These are phyloP conservation scores for Patagioenas fasciata DNA, from an alignment of 2,113 vertebrate species.

Conservation along the genomic window DNA sequence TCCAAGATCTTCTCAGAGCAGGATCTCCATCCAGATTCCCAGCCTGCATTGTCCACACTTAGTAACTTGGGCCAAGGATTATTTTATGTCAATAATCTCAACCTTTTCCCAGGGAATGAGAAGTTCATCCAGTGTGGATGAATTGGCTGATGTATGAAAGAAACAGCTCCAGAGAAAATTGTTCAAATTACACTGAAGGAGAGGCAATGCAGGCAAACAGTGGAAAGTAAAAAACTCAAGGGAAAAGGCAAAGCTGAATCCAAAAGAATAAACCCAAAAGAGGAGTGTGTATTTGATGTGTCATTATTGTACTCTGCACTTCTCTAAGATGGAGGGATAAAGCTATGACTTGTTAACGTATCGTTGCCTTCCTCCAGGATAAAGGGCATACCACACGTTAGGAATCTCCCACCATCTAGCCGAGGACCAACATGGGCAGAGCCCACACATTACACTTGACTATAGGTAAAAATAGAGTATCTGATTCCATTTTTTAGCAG, in stretches of 20 bases:
- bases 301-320: not conserved
- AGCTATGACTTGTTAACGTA: not conserved
- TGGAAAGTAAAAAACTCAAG: constrained; percentile 31
- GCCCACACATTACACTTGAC: not conserved
- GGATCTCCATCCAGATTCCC: constrained; percentile 43
- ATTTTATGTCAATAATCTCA: constrained; percentile 42
- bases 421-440: not conserved
- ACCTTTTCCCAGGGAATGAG: constrained; percentile 3
- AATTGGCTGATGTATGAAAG: constrained; percentile 19
- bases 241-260: constrained; percentile 20
- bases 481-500: not conserved
- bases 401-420: not conserved
- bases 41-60: not conserved
- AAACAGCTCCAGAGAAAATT: constrained; percentile 22
- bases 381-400: not conserved
- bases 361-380: not conserved
- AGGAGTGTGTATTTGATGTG: not conserved
- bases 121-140: constrained; percentile 11
- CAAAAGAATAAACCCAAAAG: not conserved
- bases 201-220: not conserved
- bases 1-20: constrained; percentile 43
- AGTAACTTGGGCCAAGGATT: constrained; percentile 34
- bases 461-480: not conserved
- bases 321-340: not conserved
- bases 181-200: not conserved